phyloP scores from a whole-genome alignment of 2,797 vertebrate genomes.

The Nannoperca australis region DNA sequence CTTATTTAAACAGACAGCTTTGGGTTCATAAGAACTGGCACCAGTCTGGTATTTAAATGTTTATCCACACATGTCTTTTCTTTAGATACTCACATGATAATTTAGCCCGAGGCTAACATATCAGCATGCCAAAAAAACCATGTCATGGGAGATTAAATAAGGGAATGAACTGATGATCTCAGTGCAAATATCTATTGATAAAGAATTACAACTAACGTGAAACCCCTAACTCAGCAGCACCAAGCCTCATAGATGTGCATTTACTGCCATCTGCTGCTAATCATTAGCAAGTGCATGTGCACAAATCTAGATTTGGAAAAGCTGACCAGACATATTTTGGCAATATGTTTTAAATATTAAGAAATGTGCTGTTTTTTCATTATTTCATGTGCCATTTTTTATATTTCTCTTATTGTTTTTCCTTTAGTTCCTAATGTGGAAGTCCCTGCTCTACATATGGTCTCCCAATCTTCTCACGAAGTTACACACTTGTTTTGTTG shows the following conservation, averaged over 20 bases:
- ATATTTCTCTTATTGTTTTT: background rate
- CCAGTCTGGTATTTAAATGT: background rate
- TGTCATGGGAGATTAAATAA: slow-evolving; percentile 6
- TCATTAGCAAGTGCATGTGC: background rate
- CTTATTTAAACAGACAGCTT: background rate
- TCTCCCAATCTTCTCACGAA: background rate
- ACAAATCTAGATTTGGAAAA: background rate
- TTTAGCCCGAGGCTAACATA: background rate
- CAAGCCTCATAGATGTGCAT: background rate
- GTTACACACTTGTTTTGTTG: background rate
- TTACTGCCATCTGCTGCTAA: slow-evolving; percentile 38
- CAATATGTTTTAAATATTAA: too few relatives aligned
- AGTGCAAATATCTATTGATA: slow-evolving; percentile 21
- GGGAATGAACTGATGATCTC: background rate
- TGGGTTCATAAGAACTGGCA: background rate
- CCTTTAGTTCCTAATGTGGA: background rate
- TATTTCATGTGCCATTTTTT: background rate
- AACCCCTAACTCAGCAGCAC: background rate
- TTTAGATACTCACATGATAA: background rate
- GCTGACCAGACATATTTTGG: background rate
- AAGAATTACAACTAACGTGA: background rate
- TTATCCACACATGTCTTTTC: background rate
- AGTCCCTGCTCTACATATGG: background rate
- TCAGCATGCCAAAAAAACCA: background rate
- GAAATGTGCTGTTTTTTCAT: too few relatives aligned